phyloP scores from a whole-genome alignment of 2,888 invertebrate species.

The Drosophila kambysellisi region DNA sequence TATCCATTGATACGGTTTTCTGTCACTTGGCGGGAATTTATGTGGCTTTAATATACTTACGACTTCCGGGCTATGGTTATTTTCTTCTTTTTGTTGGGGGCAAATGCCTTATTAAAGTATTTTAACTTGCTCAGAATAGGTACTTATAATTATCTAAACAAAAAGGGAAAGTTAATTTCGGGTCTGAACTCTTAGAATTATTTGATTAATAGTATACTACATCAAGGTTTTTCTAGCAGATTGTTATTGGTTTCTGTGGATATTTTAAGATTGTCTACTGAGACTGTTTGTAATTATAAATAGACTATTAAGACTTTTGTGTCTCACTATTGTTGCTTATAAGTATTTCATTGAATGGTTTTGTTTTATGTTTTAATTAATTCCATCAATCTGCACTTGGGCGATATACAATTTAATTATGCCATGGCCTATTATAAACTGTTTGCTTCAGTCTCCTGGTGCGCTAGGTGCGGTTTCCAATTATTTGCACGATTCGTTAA shows the following conservation, averaged over 20 bases:
- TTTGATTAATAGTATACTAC: not conserved
- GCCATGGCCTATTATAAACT: not conserved
- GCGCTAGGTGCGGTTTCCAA: conserved; percentile 52
- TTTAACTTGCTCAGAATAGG: not conserved
- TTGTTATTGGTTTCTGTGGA: not conserved
- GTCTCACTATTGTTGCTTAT: not conserved
- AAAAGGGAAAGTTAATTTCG: not conserved
- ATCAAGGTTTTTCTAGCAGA: not conserved
- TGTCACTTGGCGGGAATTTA: conserved; percentile 29
- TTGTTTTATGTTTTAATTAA: conserved; percentile 26
- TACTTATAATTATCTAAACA: not conserved
- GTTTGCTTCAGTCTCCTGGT: not conserved
- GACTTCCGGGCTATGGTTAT: conserved; percentile 24
- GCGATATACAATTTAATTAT: not conserved
- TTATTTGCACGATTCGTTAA: conserved; percentile 50
- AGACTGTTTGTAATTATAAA: not conserved
- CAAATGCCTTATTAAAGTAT: conserved; percentile 8
- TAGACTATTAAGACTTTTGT: not conserved
- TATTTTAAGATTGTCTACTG: not conserved
- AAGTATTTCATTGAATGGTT: not conserved
- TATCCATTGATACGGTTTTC: conserved; percentile 36
- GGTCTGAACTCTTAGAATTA: not conserved
- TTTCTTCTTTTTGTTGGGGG: not conserved
- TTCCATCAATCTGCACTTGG: conserved; percentile 6
- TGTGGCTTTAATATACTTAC: conserved; percentile 18